Conservation (phyloP, 2,888 invertebrate genomes). For the Epistrophe grossulariae region DNA sequence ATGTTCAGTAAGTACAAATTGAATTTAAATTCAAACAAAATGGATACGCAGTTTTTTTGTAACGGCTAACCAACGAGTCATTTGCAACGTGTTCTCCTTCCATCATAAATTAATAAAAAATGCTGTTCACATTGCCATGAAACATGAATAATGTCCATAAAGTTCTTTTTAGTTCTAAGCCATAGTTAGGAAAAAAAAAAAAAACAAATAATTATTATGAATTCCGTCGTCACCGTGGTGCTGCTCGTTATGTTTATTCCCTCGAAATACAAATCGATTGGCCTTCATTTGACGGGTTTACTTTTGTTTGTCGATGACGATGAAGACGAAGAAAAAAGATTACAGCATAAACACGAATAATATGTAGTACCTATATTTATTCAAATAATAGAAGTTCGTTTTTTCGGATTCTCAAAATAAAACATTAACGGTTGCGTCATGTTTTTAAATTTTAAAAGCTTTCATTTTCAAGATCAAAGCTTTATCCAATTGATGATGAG, state of each 20-base stretch:
- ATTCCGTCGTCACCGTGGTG: constrained; percentile 61
- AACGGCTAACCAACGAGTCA: neutral
- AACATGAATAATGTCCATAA: constrained; percentile 48
- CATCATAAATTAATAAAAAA: constrained; percentile 34
- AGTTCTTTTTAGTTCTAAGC: constrained; percentile 22
- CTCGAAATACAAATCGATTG: constrained; percentile 62
- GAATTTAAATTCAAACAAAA: constrained; percentile 30
- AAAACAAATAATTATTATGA: constrained; percentile 16
- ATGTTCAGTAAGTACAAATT: constrained; percentile 80
- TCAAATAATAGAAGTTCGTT: constrained; percentile 54
- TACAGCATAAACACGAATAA: constrained; percentile 31
- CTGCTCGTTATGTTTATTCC: constrained; percentile 55
- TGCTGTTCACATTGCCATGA: constrained; percentile 38
- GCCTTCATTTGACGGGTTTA: constrained; percentile 54
- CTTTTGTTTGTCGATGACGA: constrained; percentile 11
- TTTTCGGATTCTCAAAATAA: constrained; percentile 38
- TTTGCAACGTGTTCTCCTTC: constrained; percentile 52
- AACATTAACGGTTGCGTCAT: constrained; percentile 51
- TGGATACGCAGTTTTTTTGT: neutral
- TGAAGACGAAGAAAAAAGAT: neutral
- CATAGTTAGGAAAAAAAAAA: constrained; percentile 8
- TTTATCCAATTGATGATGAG: neutral
- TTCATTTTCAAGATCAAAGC: constrained; percentile 32
- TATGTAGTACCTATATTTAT: too few species aligned
- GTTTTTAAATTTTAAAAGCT: constrained; percentile 29